phyloP scores from a whole-genome alignment of 2,113 vertebrate genomes.

The Gadus chalcogrammus region DNA sequence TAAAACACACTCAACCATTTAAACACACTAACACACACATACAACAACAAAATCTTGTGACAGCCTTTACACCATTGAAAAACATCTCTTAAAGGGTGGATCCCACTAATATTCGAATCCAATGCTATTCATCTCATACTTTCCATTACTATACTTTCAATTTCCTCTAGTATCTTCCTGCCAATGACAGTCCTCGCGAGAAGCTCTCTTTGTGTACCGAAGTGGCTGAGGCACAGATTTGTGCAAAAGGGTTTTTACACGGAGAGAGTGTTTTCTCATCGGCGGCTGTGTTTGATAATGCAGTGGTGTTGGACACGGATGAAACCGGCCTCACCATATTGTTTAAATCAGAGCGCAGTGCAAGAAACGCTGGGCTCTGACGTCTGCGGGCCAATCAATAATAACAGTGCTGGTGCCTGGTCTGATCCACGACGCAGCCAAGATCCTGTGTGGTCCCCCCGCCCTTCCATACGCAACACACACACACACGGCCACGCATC shows the following conservation, averaged over 20 bases:
- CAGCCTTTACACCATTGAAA: too few species aligned
- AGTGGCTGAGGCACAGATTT: constrained; percentile 38
- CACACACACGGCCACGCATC: constrained; percentile 44
- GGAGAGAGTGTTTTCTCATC: constrained; percentile 53
- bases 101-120: too few species aligned
- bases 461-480: constrained; percentile 30
- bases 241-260: constrained; percentile 44
- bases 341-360: constrained; percentile 69
- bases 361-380: constrained; percentile 62
- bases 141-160: constrained; percentile 23
- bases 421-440: constrained; percentile 35
- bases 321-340: constrained; percentile 63
- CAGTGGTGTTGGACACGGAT: constrained; percentile 64
- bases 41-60: too few species aligned
- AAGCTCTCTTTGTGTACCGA: constrained; percentile 46
- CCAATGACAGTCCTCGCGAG: constrained; percentile 50
- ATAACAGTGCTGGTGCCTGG: constrained; percentile 53
- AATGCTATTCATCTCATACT: constrained; percentile 10
- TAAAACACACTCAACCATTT: too few species aligned
- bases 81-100: too few species aligned
- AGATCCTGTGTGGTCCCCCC: constrained; percentile 63
- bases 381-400: constrained; percentile 67
- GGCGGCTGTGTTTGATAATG: constrained; percentile 68
- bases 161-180: neutral
- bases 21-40: too few species aligned